Percentiles rank a stretch among this genome's conserved stretches.
Conservation (phyloP, 2,888 invertebrate genomes). For the Hesperia comma region DNA sequence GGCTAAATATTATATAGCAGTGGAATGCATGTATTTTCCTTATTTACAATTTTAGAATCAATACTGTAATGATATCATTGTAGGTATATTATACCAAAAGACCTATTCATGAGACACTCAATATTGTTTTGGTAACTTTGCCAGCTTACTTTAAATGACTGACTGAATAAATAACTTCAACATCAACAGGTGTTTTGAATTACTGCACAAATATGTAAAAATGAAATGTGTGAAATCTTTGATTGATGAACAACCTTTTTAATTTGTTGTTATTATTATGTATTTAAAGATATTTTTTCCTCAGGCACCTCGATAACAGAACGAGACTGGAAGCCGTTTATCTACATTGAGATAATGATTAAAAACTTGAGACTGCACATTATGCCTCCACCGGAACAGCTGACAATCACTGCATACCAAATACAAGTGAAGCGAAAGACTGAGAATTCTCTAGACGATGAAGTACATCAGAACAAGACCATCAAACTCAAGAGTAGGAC, state of each 20-base stretch:
- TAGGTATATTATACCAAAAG: too few species aligned
- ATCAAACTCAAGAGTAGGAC: conserved; percentile 53
- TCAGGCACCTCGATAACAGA: conserved; percentile 63
- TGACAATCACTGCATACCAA: conserved; percentile 61
- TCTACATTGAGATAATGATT: conserved; percentile 71
- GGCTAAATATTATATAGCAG: too few species aligned
- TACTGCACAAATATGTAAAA: too few species aligned
- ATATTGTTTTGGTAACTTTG: background rate
- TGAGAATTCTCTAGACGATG: conserved; percentile 49
- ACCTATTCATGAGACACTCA: background rate
- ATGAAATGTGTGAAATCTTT: too few species aligned
- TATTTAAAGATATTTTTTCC: conserved; percentile 33
- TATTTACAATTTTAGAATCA: too few species aligned
- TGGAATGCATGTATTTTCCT: too few species aligned
- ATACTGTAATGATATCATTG: too few species aligned
- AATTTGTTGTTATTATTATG: too few species aligned
- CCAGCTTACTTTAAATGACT: too few species aligned
- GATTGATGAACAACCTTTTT: too few species aligned
- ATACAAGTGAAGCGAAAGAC: conserved; percentile 60
- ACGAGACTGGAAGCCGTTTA: conserved; percentile 72
- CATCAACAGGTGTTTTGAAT: too few species aligned
- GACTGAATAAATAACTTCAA: too few species aligned
- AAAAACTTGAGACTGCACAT: conserved; percentile 66
- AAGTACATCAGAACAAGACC: conserved; percentile 48
- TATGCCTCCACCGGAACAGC: conserved; percentile 63